Percentiles rank a stretch among this genome's conserved stretches.
Conservation (phyloP, 2,797 vertebrate genomes). For the Enteromius argenteus region DNA sequence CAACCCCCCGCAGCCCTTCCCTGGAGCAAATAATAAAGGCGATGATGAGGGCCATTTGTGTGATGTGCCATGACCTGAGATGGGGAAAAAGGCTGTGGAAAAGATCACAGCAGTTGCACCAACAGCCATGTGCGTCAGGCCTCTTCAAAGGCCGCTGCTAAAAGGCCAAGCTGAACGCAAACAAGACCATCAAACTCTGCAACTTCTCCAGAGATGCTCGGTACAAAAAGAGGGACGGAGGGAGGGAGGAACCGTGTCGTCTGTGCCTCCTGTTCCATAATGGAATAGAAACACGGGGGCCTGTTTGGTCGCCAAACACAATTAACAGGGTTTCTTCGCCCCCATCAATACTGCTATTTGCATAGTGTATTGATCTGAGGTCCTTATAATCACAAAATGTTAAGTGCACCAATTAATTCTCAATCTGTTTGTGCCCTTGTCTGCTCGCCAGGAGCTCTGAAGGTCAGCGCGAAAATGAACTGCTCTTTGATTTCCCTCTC, state of each 20-base stretch:
- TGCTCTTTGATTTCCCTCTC: constrained; percentile 81
- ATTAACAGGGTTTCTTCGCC: constrained; percentile 84
- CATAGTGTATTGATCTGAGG: constrained; percentile 93
- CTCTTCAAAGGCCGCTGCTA: constrained; percentile 70
- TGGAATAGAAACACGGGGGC: constrained; percentile 78
- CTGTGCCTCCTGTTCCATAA: constrained; percentile 84
- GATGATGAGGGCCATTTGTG: constrained; percentile 70
- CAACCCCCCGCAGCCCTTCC: constrained; percentile 35
- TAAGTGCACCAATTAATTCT: constrained; percentile 99
- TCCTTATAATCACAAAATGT: constrained; percentile 97
- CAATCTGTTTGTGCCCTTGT: constrained; percentile 91
- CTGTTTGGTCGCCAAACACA: constrained; percentile 83
- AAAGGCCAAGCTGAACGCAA: constrained; percentile 71
- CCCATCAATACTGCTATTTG: constrained; percentile 91
- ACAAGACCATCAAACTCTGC: constrained; percentile 73
- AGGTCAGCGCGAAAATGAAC: constrained; percentile 91
- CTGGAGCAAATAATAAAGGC: constrained; percentile 71
- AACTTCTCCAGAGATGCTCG: constrained; percentile 72
- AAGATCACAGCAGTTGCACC: constrained; percentile 74
- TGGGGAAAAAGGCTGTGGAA: constrained; percentile 58
- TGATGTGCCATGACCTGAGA: constrained; percentile 72
- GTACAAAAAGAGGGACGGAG: constrained; percentile 54
- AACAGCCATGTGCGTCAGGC: constrained; percentile 63
- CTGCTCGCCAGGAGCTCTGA: constrained; percentile 86
- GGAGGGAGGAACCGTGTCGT: constrained; percentile 74